These are phyloP conservation scores for Melipona quadrifasciata DNA, from an alignment of 1,140 invertebrate species.

Conservation along the genomic window DNA sequence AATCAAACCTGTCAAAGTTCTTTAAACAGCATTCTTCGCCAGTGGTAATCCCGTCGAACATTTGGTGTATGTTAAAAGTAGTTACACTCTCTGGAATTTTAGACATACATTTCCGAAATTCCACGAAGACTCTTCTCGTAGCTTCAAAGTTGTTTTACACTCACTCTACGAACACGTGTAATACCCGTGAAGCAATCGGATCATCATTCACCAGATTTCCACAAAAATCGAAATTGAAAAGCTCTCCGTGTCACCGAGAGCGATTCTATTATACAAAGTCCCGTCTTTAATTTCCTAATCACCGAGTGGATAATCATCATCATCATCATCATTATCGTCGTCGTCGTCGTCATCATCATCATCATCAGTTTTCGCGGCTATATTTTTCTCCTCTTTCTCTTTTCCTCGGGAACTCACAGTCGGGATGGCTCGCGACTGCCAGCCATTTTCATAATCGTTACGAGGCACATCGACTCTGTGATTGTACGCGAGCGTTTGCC, in stretches of 20 bases:
- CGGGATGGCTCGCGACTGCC: not conserved
- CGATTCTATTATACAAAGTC: not conserved
- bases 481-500: not conserved
- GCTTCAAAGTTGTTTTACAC: not conserved
- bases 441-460: constrained; percentile 37
- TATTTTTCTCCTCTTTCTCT: no score
- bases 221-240: constrained; percentile 2
- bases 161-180: not conserved
- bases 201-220: no score
- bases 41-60: no score
- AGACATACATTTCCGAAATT: not conserved
- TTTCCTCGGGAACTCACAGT: no score
- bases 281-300: constrained; percentile 28
- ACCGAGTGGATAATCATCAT: not conserved
- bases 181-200: no score
- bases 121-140: not conserved
- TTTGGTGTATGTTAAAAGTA: no score
- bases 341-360: not conserved
- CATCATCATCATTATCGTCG: not conserved
- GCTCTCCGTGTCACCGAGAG: no score
- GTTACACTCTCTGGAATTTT: no score
- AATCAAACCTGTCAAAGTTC: no score
- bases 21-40: no score
- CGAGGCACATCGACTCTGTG: not conserved
- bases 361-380: not conserved